A percentile compares a stretch with the other conserved stretches of the same genome.
Evolutionary conservation across 2,797 vertebrate genomes (phyloP).

Genomic region (Hafferia zeledoni): DNA sequence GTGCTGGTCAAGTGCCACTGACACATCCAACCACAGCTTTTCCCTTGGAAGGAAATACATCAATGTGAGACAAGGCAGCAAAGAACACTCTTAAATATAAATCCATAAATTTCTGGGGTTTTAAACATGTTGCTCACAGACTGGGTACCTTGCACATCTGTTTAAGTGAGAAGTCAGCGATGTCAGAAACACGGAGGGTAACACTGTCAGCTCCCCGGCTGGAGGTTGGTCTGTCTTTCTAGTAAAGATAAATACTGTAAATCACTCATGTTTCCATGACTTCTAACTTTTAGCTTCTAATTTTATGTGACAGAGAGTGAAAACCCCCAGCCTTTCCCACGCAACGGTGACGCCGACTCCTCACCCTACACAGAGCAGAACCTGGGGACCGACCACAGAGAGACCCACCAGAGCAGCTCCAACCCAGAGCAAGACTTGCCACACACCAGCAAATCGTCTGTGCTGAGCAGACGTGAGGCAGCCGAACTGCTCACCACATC

Average conservation of each 20-base stretch:
- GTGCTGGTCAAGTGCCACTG: background rate
- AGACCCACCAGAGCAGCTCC: background rate
- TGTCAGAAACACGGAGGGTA: background rate
- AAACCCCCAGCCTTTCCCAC: background rate
- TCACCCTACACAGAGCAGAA: background rate
- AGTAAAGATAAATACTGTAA: background rate
- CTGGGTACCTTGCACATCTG: fast-evolving
- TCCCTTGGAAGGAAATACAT: fast-evolving
- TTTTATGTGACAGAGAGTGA: background rate
- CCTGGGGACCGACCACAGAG: background rate
- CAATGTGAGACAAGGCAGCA: background rate
- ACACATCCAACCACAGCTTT: background rate
- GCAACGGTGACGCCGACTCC: background rate
- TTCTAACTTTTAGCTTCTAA: background rate
- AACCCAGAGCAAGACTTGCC: background rate
- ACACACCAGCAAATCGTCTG: background rate
- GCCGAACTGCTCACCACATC: background rate
- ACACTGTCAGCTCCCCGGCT: background rate
- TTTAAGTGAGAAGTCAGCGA: background rate
- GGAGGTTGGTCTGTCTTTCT: background rate
- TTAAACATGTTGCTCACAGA: fast-evolving
- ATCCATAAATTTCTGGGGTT: fast-evolving
- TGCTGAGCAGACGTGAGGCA: background rate
- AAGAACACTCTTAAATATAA: background rate
- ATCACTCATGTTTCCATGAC: background rate